phyloP scores from a whole-genome alignment of 64 coral and sea anemone species.

The Stichodactyla helianthus region DNA sequence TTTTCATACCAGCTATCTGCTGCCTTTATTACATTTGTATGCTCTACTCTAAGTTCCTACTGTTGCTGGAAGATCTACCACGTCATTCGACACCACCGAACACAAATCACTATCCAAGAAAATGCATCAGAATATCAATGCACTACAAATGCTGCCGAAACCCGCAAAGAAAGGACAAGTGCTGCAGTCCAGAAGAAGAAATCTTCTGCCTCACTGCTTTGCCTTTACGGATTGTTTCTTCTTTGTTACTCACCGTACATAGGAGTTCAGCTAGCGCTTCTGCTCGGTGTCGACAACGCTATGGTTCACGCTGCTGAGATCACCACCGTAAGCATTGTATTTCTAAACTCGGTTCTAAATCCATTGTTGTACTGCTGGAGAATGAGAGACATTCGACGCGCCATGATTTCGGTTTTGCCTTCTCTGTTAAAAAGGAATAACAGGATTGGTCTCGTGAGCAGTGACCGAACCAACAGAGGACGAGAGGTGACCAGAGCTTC shows the following conservation, averaged over 20 bases:
- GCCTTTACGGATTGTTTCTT: slow-evolving; percentile 8
- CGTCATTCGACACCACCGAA: slow-evolving; percentile 3
- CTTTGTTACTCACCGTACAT: slow-evolving; percentile 15
- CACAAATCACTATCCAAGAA: slow-evolving; percentile 15
- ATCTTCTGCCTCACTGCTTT: not conserved
- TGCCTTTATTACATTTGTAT: slow-evolving; percentile 8
- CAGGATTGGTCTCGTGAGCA: not conserved
- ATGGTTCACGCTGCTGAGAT: slow-evolving; percentile 5
- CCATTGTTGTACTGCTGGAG: slow-evolving; percentile 16
- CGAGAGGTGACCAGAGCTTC: not conserved
- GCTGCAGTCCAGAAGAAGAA: not conserved
- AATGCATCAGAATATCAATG: not conserved
- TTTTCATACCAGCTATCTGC: not conserved
- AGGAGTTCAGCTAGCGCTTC: not conserved
- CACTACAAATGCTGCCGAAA: not conserved
- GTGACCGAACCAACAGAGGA: not conserved
- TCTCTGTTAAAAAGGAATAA: not conserved
- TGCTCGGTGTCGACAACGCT: not conserved
- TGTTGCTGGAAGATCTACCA: slow-evolving; percentile 19
- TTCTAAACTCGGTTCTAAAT: slow-evolving; percentile 19
- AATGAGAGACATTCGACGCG: slow-evolving; percentile 16
- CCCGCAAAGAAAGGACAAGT: not conserved
- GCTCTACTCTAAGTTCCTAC: not conserved
- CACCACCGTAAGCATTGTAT: slow-evolving; percentile 9
- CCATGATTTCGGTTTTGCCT: slow-evolving; percentile 5